Evolutionary conservation across 2,888 invertebrate species (phyloP).

Genomic region (Diarsia rubi): DNA sequence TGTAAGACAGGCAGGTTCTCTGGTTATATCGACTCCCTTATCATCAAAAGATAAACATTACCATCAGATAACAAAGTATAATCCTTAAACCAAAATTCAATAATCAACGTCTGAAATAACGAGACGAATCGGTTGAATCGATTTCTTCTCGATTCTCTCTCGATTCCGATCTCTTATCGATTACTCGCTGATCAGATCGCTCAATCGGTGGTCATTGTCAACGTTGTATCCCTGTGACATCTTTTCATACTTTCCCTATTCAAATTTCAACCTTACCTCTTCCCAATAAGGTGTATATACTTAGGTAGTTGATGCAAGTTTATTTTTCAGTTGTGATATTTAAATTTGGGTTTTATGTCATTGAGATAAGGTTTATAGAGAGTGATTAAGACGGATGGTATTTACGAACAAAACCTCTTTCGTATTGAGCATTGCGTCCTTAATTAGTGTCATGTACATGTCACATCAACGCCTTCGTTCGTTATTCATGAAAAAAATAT

Average conservation of each 20-base stretch:
- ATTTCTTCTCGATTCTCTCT: constrained; percentile 74
- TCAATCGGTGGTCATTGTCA: constrained; percentile 84
- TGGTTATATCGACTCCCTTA: constrained; percentile 25
- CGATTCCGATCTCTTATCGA: constrained; percentile 80
- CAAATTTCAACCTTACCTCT: constrained; percentile 67
- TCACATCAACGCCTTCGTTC: constrained; percentile 77
- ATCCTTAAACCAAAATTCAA: constrained; percentile 61
- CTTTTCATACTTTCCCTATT: constrained; percentile 64
- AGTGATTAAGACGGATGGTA: constrained; percentile 49
- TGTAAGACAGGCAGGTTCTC: neutral
- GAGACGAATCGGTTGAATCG: constrained; percentile 77
- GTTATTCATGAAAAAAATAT: constrained; percentile 66
- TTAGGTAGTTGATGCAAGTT: constrained; percentile 34
- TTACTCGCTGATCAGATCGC: constrained; percentile 78
- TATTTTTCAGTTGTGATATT: constrained; percentile 35
- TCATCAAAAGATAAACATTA: constrained; percentile 45
- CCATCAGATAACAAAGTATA: constrained; percentile 49
- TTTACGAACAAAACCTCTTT: constrained; percentile 61
- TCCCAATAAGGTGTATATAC: constrained; percentile 39
- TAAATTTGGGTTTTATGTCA: constrained; percentile 61
- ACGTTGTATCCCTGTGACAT: constrained; percentile 77
- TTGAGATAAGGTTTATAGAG: constrained; percentile 46
- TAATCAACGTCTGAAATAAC: constrained; percentile 80
- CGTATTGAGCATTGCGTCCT: constrained; percentile 69
- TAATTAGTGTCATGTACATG: constrained; percentile 82